Evolutionary conservation across 2,888 invertebrate genomes (phyloP), one percentile per base, ranked within the genome.

Genomic region (Apodemia zela): DNA sequence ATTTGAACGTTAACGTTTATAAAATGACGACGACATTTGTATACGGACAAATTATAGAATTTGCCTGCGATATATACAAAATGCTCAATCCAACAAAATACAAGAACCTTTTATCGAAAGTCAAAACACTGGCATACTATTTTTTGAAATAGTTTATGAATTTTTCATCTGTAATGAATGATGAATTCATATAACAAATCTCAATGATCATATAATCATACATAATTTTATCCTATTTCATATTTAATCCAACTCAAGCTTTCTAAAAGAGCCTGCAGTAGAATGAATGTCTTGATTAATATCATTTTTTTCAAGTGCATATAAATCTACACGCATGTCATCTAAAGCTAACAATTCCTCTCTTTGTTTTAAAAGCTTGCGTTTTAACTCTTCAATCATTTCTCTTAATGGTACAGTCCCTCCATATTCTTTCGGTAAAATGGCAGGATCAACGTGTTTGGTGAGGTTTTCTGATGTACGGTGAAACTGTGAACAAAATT

Each of bases 391-490:
- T 81, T 95, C 94, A 67, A 97, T 95, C 96, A 98, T 97, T 62
- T 97, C 96, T 35, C 92, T 92, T 62, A 97, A 85, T 18, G 97
- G 96, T 21, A 96, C 93, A 21, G 94, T 94, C n/a, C 97, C 97
- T 10, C 97, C 97, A 77, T 97, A 97, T 84, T 98, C 97, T 81
- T 95, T 95, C 0, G 97, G 97, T 68, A 98, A 84, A 73, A 97
- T 95, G 66, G 94, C 93, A 29, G 94, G 93, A 78, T 96, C 94
- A 8, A 97, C 93, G 72, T 94, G 93, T 54, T 94, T 93, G 69
- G 93, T 94, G 45, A 97, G 84, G n/a, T 96, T 95, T 8, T 95
- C 95, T 29, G 95, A 80, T 35, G 93, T 94, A 75, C 95, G 95
- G 80, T 97, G 96, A 66, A 97, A 93, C 95, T 96, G 85, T 35